These are phyloP conservation scores for Mongoloraphidia duomilia DNA, from an alignment of 2,888 invertebrate genomes.

Conservation along the genomic window DNA sequence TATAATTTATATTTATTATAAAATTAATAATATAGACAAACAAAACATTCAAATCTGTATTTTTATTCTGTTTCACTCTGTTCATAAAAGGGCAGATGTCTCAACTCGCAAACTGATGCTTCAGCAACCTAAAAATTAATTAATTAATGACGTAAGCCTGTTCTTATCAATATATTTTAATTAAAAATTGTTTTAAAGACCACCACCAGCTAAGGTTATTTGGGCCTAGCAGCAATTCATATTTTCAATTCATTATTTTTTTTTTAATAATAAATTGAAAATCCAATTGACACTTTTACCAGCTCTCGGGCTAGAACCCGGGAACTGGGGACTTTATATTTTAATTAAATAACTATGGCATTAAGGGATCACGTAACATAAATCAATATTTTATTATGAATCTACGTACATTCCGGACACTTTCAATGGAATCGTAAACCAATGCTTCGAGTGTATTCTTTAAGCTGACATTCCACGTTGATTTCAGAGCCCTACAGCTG, in stretches of 20 bases:
- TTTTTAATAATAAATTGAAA: too few relatives aligned
- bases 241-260: too few relatives aligned
- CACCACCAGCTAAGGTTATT: background rate
- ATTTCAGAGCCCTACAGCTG: constrained; percentile 47
- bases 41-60: constrained; percentile 2
- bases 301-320: too few relatives aligned
- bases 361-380: background rate
- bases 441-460: constrained; percentile 45
- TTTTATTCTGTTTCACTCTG: constrained; percentile 10
- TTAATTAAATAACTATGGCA: background rate
- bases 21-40: background rate
- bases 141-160: too few relatives aligned
- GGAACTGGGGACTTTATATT: background rate
- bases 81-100: constrained; percentile 36
- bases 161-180: too few relatives aligned
- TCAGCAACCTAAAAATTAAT: constrained; percentile 32
- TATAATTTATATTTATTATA: background rate
- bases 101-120: constrained; percentile 38
- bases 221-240: too few relatives aligned
- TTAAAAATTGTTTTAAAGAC: background rate
- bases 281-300: too few relatives aligned
- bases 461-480: constrained; percentile 45
- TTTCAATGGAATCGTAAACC: constrained; percentile 45
- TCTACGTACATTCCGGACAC: constrained; percentile 38
- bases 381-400: background rate